phyloP scores from a whole-genome alignment of 2,797 vertebrate species.

The Enoplosus armatus region DNA sequence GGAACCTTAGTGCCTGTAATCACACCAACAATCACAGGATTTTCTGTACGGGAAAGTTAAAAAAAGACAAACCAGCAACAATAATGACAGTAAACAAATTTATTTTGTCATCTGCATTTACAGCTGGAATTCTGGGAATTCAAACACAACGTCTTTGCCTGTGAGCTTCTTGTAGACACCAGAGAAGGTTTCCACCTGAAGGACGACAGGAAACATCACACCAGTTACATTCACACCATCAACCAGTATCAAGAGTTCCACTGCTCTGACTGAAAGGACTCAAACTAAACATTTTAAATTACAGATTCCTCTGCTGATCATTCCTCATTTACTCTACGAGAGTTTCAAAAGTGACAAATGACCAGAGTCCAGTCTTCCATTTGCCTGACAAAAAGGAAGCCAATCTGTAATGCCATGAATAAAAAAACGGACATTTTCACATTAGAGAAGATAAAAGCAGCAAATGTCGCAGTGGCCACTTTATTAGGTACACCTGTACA shows the following conservation, averaged over 20 bases:
- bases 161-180: constrained; percentile 99
- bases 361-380: too few species aligned
- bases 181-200: constrained; percentile 97
- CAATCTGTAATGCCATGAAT: not conserved
- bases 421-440: not conserved
- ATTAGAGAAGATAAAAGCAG: not conserved
- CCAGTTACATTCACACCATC: not conserved
- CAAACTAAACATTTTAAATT: too few species aligned
- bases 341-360: too few species aligned
- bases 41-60: not conserved
- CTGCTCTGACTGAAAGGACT: too few species aligned
- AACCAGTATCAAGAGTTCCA: fast-evolving
- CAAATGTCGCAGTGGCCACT: not conserved
- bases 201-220: constrained; percentile 44
- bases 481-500: too few species aligned
- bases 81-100: constrained; percentile 85
- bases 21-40: not conserved
- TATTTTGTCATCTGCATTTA: constrained; percentile 94
- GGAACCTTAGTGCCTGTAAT: not conserved
- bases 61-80: not conserved
- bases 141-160: constrained; percentile 98
- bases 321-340: too few species aligned
- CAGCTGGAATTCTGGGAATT: constrained; percentile 99
- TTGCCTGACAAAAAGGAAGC: too few species aligned
- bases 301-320: too few species aligned